Percentiles rank a stretch among this genome's conserved stretches.
Evolutionary conservation across 2,888 invertebrate genomes (phyloP).

Genomic region (Holacanthella duospinosa): DNA sequence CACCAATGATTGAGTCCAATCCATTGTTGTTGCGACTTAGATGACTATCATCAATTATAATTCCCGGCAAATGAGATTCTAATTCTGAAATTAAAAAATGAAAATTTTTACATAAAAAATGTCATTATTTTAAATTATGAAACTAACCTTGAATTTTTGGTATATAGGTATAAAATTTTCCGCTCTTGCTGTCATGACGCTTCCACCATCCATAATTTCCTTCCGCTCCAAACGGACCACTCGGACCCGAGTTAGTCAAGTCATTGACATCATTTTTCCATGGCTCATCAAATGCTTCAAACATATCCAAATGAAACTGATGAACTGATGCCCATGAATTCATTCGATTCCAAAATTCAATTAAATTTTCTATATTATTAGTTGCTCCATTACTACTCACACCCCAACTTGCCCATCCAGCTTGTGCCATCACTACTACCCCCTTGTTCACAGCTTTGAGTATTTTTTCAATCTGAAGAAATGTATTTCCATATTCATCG

Average conservation of each 20-base stretch:
- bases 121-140: not conserved
- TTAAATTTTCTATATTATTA: not conserved
- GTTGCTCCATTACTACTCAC: constrained; percentile 3
- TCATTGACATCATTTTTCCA: constrained; percentile 15
- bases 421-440: not conserved
- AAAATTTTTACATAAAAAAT: no score
- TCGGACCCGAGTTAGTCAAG: not conserved
- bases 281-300: constrained; percentile 24
- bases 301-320: constrained; percentile 15
- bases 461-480: not conserved
- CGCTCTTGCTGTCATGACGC: not conserved
- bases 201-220: constrained; percentile 25
- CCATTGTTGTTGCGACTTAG: no score
- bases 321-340: constrained; percentile 12
- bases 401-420: not conserved
- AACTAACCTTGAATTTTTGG: not conserved
- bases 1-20: not conserved
- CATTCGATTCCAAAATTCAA: constrained; percentile 16
- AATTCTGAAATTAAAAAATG: not conserved
- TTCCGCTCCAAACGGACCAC: constrained; percentile 7
- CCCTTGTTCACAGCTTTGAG: not conserved
- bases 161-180: not conserved
- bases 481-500: not conserved
- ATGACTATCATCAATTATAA: no score
- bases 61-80: no score